Percentiles rank a stretch among this genome's conserved stretches.
phyloP scores from a whole-genome alignment of 2,797 vertebrate species.

The Anas bahamensis region DNA sequence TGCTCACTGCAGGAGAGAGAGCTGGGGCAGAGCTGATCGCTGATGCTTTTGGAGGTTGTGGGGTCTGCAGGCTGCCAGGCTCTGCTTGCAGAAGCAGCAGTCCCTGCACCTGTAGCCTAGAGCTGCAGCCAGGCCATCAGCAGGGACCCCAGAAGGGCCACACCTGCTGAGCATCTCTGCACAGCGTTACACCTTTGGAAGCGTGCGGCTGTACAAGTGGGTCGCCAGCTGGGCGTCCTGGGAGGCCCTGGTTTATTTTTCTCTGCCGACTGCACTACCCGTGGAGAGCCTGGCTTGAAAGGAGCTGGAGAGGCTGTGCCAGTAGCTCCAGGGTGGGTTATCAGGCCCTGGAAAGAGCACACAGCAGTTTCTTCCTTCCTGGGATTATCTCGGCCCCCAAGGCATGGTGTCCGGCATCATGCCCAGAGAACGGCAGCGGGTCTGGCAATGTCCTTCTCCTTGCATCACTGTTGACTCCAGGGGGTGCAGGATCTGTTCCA shows the following conservation, averaged over 20 bases:
- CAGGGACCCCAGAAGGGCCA: not conserved
- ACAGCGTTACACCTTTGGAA: not conserved
- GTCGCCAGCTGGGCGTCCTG: not conserved
- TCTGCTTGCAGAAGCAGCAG: not conserved
- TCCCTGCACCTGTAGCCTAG: not conserved
- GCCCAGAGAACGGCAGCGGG: not conserved
- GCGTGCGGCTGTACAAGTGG: fast-evolving
- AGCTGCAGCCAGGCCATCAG: not conserved
- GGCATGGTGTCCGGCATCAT: not conserved
- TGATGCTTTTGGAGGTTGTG: not conserved
- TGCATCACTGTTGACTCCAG: not conserved
- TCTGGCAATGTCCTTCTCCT: conserved; percentile 5
- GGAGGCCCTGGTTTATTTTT: not conserved
- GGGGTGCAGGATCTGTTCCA: conserved; percentile 19
- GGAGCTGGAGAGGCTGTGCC: not conserved
- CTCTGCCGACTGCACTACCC: not conserved
- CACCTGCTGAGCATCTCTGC: not conserved
- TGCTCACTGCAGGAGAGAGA: fast-evolving
- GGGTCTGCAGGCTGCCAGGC: not conserved
- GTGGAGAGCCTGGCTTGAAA: not conserved
- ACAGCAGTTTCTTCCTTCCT: conserved; percentile 27
- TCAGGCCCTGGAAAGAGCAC: conserved; percentile 25
- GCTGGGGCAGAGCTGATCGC: not conserved
- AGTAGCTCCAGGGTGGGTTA: conserved; percentile 38
- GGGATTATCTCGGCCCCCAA: conserved; percentile 36